Percentiles rank a stretch among this genome's conserved stretches.
Conservation (phyloP, 2,113 vertebrate genomes). For the Sus scrofa region T2T-Sscrofa CM000829.6:36842501-36843000, state of each 20-base stretch:
- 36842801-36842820: neutral
- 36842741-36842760: neutral
- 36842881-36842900: neutral
- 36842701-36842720: neutral
- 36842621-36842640: slow-evolving; percentile 95
- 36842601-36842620: slow-evolving; percentile 95
- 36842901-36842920: neutral
- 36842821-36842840: neutral
- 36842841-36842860: neutral
- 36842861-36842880: neutral
- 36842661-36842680: slow-evolving; percentile 14
- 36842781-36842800: neutral
- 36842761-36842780: neutral
- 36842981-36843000: neutral
- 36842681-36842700: neutral
- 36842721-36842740: neutral
- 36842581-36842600: slow-evolving; percentile 94
- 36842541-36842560: slow-evolving; percentile 94
- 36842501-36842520: slow-evolving; percentile 95
- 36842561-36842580: slow-evolving; percentile 95
- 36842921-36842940: neutral
- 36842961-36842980: neutral
- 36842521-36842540: slow-evolving; percentile 95
- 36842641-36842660: slow-evolving; percentile 87
- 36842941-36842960: neutral